These are phyloP conservation scores for Callorhinus ursinus DNA, from an alignment of 2,113 vertebrate genomes.

Conservation along the genomic window DNA sequence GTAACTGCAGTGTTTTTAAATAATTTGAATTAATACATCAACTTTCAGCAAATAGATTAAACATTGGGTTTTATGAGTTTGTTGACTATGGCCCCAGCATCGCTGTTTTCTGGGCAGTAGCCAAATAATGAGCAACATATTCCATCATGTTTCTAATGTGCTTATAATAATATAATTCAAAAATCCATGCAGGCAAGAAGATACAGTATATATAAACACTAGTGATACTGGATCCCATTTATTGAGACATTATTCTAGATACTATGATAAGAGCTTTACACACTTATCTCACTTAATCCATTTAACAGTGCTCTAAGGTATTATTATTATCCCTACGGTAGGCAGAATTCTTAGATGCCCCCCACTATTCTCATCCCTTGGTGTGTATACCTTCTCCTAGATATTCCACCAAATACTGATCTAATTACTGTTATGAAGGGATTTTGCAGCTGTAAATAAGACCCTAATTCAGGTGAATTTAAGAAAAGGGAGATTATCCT, in stretches of 20 bases:
- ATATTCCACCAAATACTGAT: neutral
- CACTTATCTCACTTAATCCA: neutral
- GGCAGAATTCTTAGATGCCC: neutral
- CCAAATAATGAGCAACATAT: neutral
- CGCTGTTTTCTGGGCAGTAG: neutral
- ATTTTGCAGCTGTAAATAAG: neutral
- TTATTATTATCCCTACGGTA: neutral
- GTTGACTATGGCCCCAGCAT: neutral
- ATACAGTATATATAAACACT: neutral
- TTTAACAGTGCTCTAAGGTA: neutral
- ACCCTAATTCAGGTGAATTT: neutral
- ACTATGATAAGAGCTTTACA: neutral
- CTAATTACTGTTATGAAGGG: neutral
- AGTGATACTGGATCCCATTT: neutral
- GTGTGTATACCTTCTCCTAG: neutral
- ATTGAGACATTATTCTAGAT: neutral
- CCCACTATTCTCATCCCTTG: neutral
- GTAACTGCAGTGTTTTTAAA: slow-evolving; percentile 4
- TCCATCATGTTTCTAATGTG: neutral
- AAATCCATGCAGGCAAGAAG: neutral
- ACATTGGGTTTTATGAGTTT: neutral
- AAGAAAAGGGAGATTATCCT: neutral
- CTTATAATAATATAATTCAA: neutral
- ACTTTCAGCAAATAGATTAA: slow-evolving; percentile 4
- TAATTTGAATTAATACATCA: slow-evolving; percentile 16